Evolutionary conservation across 2,888 invertebrate genomes (phyloP), one percentile per base, ranked within the genome.

Genomic region (Itoplectis maculator): DNA sequence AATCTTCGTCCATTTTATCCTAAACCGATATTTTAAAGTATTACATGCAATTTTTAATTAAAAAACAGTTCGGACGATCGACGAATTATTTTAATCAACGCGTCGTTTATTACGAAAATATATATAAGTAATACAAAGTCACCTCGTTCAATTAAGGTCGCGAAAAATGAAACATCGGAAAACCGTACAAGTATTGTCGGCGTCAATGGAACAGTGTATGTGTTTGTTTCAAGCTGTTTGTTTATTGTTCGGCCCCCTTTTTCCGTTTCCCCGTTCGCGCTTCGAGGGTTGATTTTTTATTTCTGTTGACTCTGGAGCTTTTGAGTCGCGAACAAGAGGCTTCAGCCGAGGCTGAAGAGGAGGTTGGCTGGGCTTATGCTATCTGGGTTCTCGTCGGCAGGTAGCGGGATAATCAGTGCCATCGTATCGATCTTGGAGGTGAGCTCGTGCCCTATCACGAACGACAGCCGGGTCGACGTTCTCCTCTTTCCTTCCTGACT

Each of bases 341-440:
- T 51, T 35, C 11, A 15, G 37, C 18, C 29, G 29, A 29, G 29
- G 23, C 9, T 9, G 18, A n/a, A 49, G 42, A 68, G 74, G 42
- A 68, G 74, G 42, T 66, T 66, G 40, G 35, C 54, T 29, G 56
- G 47, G 56, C 47, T 78, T 61, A 37, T n/a, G n/a, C 20, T 77
- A 54, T 69, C 54, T 20, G 35, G 42, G 54, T 66, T 79, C 66
- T 65, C 18, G 54, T 65, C 42, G 69, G 47, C 79, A 82, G 79
- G 79, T 75, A 68, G 61, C 47, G 47, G 75, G 79, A 79, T 82
- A 79, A 82, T 82, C 79, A 75, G 75, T 66, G 49, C 49, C 61
- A 61, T 75, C 70, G 49, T 79, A 82, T 82, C 82, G 82, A 82
- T 79, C 74, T 79, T 45, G 69, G 23, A 70, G 79, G 70, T 79